These are phyloP conservation scores for Endomychus coccineus DNA, from an alignment of 2,888 invertebrate genomes.

Conservation along the genomic window DNA sequence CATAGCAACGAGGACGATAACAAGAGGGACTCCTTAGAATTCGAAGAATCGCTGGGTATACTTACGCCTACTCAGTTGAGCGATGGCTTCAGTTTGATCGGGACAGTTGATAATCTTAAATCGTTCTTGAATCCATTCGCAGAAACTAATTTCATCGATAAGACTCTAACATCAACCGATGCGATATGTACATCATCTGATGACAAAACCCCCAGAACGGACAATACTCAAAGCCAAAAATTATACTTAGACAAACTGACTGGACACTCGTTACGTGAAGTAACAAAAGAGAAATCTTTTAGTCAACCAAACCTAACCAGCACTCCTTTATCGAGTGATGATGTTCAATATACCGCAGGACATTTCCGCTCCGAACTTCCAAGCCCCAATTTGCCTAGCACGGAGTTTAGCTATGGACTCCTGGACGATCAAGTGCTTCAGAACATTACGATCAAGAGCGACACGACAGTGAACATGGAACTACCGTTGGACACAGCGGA, in stretches of 20 bases:
- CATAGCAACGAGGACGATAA: constrained; percentile 33
- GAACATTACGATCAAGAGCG: constrained; percentile 49
- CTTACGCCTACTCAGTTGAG: constrained; percentile 85
- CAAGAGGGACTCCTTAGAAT: constrained; percentile 73
- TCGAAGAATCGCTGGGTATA: constrained; percentile 78
- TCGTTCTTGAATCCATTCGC: too few relatives aligned
- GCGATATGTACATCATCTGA: too few relatives aligned
- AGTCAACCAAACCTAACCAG: too few relatives aligned
- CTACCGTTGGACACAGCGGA: constrained; percentile 43
- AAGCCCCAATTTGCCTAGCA: constrained; percentile 35
- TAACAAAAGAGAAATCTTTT: too few relatives aligned
- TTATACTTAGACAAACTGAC: too few relatives aligned
- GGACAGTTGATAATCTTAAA: constrained; percentile 1
- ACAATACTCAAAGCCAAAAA: too few relatives aligned
- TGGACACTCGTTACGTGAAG: too few relatives aligned
- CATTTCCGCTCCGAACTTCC: constrained; percentile 18
- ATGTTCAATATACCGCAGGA: too few relatives aligned
- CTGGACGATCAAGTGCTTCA: constrained; percentile 55
- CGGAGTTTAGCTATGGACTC: constrained; percentile 41
- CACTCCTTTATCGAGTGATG: too few relatives aligned
- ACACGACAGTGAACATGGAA: constrained; percentile 51
- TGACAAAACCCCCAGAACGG: too few relatives aligned
- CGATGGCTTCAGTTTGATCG: constrained; percentile 46
- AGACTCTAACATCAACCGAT: too few relatives aligned
- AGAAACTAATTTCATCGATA: too few relatives aligned